phyloP scores from a whole-genome alignment of 2,113 vertebrate species.

The Salminus brasiliensis region DNA sequence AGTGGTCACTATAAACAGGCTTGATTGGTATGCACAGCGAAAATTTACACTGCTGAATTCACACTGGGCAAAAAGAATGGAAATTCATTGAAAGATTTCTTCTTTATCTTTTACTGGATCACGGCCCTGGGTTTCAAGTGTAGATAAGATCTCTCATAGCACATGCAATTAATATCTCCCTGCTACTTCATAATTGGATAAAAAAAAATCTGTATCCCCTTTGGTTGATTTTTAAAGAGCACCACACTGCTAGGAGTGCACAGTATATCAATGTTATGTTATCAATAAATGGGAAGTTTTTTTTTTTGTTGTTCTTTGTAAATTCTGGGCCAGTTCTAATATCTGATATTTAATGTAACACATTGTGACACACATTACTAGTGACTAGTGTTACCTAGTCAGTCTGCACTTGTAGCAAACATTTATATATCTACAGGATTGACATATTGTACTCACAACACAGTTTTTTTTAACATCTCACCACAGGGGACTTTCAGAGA shows the following conservation, averaged over 20 bases:
- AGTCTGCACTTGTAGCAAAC: too few relatives aligned
- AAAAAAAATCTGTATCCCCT: conserved; percentile 53
- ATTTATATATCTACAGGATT: too few relatives aligned
- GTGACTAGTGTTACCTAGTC: too few relatives aligned
- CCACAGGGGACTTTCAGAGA: too few relatives aligned
- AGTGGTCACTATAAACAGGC: conserved; percentile 67
- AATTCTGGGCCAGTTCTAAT: background rate
- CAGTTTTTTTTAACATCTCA: too few relatives aligned
- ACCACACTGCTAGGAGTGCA: background rate
- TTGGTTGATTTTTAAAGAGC: conserved; percentile 53
- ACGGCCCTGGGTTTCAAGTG: conserved; percentile 62
- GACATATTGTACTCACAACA: too few relatives aligned
- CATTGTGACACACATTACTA: too few relatives aligned
- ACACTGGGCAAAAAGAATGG: background rate
- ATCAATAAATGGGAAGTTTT: background rate
- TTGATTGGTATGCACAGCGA: conserved; percentile 57
- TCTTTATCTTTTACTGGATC: conserved; percentile 58
- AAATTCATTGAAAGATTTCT: conserved; percentile 42
- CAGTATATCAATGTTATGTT: background rate
- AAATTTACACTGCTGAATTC: conserved; percentile 30
- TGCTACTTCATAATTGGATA: conserved; percentile 41
- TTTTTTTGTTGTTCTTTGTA: background rate
- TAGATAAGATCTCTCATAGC: conserved; percentile 57
- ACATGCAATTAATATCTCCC: conserved; percentile 42
- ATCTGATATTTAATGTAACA: too few relatives aligned